phyloP scores from a whole-genome alignment of 1,140 invertebrate species.

The Vollenhovia emeryi region DNA sequence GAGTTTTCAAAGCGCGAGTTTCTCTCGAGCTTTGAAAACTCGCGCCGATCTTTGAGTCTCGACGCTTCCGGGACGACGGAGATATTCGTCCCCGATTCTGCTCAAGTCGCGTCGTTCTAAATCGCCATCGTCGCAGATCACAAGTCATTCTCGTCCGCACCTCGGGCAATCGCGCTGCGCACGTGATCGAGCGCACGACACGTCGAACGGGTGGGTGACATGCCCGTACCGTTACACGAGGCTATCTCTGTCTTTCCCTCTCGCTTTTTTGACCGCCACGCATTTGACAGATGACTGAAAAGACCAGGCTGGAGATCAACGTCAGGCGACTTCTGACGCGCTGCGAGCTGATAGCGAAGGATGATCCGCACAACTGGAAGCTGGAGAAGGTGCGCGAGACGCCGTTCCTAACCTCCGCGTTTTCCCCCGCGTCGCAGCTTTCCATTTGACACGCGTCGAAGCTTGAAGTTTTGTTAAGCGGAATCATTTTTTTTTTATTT shows the following conservation, averaged over 20 bases:
- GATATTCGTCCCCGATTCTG: too few relatives aligned
- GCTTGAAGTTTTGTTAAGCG: background rate
- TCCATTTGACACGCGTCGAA: background rate
- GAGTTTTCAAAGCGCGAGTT: too few relatives aligned
- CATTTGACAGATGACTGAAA: constrained; percentile 72
- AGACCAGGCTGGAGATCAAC: constrained; percentile 90
- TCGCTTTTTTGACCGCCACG: background rate
- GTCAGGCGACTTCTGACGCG: constrained; percentile 88
- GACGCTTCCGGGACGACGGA: too few relatives aligned
- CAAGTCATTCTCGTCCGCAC: too few relatives aligned
- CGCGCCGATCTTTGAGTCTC: too few relatives aligned
- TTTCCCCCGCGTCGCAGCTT: background rate
- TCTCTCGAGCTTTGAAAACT: too few relatives aligned
- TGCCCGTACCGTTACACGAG: background rate
- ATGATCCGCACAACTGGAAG: constrained; percentile 88
- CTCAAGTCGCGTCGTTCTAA: too few relatives aligned
- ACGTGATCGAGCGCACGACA: background rate
- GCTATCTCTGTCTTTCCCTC: too few relatives aligned
- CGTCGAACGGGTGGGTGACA: background rate
- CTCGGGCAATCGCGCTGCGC: too few relatives aligned
- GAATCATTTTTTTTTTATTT: background rate
- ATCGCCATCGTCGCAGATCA: too few relatives aligned
- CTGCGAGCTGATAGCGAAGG: constrained; percentile 91
- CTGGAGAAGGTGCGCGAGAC: constrained; percentile 87
- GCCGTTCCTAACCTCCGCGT: background rate